These are phyloP conservation scores for Aptenodytes forsteri DNA, from an alignment of 2,113 vertebrate genomes.

Conservation along the genomic window DNA sequence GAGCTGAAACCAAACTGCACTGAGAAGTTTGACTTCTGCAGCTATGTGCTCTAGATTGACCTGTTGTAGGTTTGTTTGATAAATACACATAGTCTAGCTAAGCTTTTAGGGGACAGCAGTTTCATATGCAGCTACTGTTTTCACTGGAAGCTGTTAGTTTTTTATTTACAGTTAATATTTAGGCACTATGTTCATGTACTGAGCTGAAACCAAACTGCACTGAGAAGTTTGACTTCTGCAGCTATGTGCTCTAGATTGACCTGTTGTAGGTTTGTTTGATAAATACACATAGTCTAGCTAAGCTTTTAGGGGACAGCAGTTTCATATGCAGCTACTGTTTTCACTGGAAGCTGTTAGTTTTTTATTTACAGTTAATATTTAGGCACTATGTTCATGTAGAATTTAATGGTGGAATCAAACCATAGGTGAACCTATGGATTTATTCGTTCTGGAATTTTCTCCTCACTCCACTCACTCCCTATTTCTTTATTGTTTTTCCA, in stretches of 20 bases:
- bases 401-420: background rate
- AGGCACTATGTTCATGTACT: background rate
- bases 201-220: background rate
- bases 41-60: background rate
- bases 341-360: background rate
- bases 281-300: background rate
- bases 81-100: background rate
- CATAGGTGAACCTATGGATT: background rate
- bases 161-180: background rate
- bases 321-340: background rate
- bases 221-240: background rate
- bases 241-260: background rate
- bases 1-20: background rate
- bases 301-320: background rate
- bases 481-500: background rate
- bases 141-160: background rate
- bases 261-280: background rate
- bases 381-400: background rate
- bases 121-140: background rate
- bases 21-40: background rate
- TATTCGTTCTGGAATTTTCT: background rate
- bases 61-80: background rate
- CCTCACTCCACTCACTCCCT: background rate
- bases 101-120: background rate
- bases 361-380: background rate